These are phyloP conservation scores for Bibio marci DNA, from an alignment of 2,888 invertebrate genomes.

Conservation along the genomic window DNA sequence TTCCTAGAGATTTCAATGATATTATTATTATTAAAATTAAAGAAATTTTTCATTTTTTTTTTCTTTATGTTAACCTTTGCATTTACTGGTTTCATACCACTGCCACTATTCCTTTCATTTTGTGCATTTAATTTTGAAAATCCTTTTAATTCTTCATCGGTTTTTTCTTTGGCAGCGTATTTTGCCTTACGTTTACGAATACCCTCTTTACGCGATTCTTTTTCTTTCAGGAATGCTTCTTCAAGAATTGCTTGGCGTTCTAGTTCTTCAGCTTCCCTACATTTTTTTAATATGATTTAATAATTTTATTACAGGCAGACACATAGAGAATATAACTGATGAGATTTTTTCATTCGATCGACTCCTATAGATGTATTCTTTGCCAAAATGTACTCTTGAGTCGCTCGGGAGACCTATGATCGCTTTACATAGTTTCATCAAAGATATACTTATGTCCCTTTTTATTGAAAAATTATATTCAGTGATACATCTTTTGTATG, in stretches of 20 bases:
- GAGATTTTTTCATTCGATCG: too few relatives aligned
- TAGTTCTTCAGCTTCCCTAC: slow-evolving; percentile 26
- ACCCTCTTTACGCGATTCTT: slow-evolving; percentile 28
- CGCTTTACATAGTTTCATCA: too few relatives aligned
- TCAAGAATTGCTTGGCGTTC: slow-evolving; percentile 28
- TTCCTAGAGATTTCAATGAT: slow-evolving; percentile 10
- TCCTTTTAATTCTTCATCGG: slow-evolving; percentile 29
- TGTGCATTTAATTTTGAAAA: slow-evolving; percentile 33
- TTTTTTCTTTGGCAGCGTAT: slow-evolving; percentile 44
- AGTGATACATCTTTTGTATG: too few relatives aligned
- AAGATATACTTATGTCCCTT: too few relatives aligned
- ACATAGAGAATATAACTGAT: too few relatives aligned
- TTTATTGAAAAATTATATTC: too few relatives aligned
- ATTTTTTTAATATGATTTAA: slow-evolving; percentile 6
- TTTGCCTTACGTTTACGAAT: slow-evolving; percentile 37
- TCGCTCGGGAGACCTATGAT: too few relatives aligned
- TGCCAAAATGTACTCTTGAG: too few relatives aligned
- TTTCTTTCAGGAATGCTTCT: slow-evolving; percentile 28
- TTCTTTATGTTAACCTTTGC: slow-evolving; percentile 10
- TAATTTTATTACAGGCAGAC: background rate
- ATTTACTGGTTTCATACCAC: slow-evolving; percentile 20
- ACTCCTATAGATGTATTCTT: too few relatives aligned
- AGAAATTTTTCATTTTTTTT: slow-evolving; percentile 5
- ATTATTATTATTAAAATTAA: slow-evolving; percentile 19
- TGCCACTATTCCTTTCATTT: slow-evolving; percentile 23